Base-by-base conservation (phyloP, 2,888 invertebrate genomes). In the Leptinotarsa juncta region DNA sequence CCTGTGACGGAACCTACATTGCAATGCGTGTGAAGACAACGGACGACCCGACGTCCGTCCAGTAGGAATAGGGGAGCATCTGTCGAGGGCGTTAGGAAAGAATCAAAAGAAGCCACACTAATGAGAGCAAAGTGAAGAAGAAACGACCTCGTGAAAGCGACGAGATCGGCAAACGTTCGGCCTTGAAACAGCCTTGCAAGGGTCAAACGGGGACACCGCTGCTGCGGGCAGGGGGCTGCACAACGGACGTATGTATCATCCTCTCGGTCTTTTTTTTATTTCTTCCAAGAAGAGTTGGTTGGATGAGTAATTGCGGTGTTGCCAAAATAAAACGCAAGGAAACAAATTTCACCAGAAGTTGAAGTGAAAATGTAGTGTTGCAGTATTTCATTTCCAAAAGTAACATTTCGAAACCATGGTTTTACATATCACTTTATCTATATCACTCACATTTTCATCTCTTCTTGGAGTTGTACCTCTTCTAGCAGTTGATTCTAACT, bases 181-280 rank as follows among this genome's bases (percentile, higher is more conserved):
- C 88, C 88, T 88, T 88, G 88, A 83, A 88, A 88, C 88, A 87
- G 87, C 88, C 88, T 88, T 88, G 88, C 82, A 82, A 85, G 85
- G 87, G 87, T 86, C 85, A 85, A 82, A 79, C 79, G 82, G 83
- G 84, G 84, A 82, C 83, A 82, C 75, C 74, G 73, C 70, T 20
- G 50, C 65, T 20, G 50, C 65, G 65, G 50, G 23, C 65, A 73
- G 78, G 72, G 75, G 78, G 74, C 57, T 72, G 42, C 70, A 65
- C 53, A 62, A 18, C 18, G 50, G 65, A 73, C 53, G 55, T 55
- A 68, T 57, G 53, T 42, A 55, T 48, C 57, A 57, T 69, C 55
- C 57, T 69, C 55, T 48, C 18, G 12, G 53, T 68, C 51, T 67
- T 67, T 55, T 69, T 57, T 57, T 69, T 57, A 20, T 69, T 57